Conservation (phyloP, 2,113 vertebrate species). For the Nyctereutes procyonoides region DNA sequence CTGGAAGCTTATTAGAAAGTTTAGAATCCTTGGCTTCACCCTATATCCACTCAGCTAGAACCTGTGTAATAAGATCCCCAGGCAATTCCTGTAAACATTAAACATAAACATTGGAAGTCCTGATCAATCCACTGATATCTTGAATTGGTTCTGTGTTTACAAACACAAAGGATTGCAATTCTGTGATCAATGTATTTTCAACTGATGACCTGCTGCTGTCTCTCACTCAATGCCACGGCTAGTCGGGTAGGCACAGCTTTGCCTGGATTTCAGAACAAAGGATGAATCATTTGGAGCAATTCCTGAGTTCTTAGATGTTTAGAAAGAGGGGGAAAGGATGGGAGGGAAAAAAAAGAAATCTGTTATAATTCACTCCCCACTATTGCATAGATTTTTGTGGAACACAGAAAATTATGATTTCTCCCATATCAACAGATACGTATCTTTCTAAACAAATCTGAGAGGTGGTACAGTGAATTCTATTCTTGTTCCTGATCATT, state of each 20-base stretch:
- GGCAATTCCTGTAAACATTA: not conserved
- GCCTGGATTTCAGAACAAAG: slow-evolving; percentile 8
- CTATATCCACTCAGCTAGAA: not conserved
- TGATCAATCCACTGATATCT: not conserved
- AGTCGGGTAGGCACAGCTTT: not conserved
- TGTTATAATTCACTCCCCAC: not conserved
- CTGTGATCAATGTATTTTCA: not conserved
- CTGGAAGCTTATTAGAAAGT: not conserved
- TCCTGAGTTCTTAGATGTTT: not conserved
- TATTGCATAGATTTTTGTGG: not conserved
- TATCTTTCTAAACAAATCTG: not conserved
- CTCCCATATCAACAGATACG: not conserved
- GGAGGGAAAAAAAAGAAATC: not conserved
- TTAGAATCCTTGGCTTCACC: not conserved
- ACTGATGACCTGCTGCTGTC: not conserved
- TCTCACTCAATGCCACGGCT: not conserved
- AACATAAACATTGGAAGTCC: not conserved
- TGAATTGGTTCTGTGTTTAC: not conserved
- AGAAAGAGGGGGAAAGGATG: not conserved
- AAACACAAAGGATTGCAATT: not conserved
- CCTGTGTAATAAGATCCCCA: not conserved
- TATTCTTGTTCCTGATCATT: not conserved
- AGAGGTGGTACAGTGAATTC: not conserved
- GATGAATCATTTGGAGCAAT: not conserved
- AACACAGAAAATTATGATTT: not conserved